Evolutionary conservation across 1,140 invertebrate species (phyloP), one percentile per base, ranked within the genome.

Genomic region (Trichogramma pretiosum): DNA sequence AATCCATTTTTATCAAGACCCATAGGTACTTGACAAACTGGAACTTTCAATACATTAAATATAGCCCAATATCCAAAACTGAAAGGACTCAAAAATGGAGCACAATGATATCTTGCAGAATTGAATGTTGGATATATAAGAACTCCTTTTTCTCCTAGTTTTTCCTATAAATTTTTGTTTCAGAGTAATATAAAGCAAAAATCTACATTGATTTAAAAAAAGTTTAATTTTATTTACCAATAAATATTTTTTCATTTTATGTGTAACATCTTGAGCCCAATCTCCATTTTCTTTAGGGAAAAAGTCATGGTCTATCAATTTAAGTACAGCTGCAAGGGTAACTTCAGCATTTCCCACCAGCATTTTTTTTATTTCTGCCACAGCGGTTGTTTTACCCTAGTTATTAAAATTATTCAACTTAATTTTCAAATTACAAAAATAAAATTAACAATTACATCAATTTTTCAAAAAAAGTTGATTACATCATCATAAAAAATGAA

Each of bases 21-120:
- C 35, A 72, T 42, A 24, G 70, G 70, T 49, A 85, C 76, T 76
- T 94, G 90, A 0, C 85, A 93, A 1, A 80, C 83, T 7, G 93
- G 93, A 13, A 94, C 69, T 23, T 81, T 80, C 1, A 96, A 65
- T 7, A 83, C 83, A 71, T 96, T 98, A 64, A 95, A 91, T 30
- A 97, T 73, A 21, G 80, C 84, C 67, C 88, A 93, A 65, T 95
- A 93, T 7, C 80, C 76, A 68, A 93, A 94, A 70, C 96, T 94
- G 60, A 79, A 87, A 2, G 89, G 84, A 41, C 85, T 79, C 3
- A 90, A 70, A 52, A 90, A 76, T 26, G 85, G 77, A 36, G 85
- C 78, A 61, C 85, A 84, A 70, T 96, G 93, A 62, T 90, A 89
- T 5, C 82, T 84, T 1, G 92, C 90, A 16, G 74, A 75, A 1